Percentiles rank a stretch among this genome's conserved stretches.
These are phyloP conservation scores for Ephestia elutella DNA, from an alignment of 1,140 invertebrate species.

Conservation along the genomic window DNA sequence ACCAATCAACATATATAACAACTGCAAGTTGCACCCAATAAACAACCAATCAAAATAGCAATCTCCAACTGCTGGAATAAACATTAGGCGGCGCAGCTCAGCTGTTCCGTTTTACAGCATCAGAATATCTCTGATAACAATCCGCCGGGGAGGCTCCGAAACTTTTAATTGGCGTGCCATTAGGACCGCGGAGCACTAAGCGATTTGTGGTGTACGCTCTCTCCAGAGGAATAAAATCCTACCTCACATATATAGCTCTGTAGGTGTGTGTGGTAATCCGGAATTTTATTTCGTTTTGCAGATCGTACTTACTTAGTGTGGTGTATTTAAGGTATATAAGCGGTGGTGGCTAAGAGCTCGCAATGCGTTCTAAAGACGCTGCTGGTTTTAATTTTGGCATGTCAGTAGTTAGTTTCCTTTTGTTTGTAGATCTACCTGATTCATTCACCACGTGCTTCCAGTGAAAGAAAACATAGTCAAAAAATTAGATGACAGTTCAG, in stretches of 20 bases:
- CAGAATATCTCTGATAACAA: conserved; percentile 43
- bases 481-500: too few species aligned
- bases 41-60: conserved; percentile 2
- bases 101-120: conserved; percentile 65
- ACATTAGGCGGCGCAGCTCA: conserved; percentile 61
- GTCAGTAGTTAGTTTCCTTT: too few species aligned
- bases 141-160: conserved; percentile 55
- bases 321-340: too few species aligned
- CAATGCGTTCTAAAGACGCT: too few species aligned
- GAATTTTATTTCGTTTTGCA: not conserved
- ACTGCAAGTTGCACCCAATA: not conserved
- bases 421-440: too few species aligned
- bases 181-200: conserved; percentile 69
- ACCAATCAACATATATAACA: too few species aligned
- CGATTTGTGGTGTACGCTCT: conserved; percentile 72
- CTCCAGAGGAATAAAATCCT: conserved; percentile 72
- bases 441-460: too few species aligned
- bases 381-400: too few species aligned
- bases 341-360: too few species aligned
- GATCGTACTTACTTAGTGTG: too few species aligned
- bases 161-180: conserved; percentile 73
- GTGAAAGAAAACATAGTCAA: too few species aligned
- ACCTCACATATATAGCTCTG: conserved; percentile 38
- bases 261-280: not conserved
- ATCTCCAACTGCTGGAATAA: conserved; percentile 38